These are phyloP conservation scores for Apoda limacodes DNA, from an alignment of 2,888 invertebrate genomes.

Conservation along the genomic window DNA sequence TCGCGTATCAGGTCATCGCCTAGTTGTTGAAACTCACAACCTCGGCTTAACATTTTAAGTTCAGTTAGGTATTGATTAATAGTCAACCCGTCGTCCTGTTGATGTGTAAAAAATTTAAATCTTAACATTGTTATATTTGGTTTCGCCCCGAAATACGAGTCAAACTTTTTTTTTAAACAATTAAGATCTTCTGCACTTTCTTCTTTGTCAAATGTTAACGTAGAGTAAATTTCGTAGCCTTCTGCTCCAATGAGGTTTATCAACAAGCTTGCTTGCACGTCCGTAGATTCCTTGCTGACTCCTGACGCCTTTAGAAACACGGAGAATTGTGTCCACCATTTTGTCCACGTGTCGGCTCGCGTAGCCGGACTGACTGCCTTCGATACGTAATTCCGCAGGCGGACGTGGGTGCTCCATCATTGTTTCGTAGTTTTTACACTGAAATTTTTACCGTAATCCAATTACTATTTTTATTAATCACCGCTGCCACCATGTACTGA, in stretches of 20 bases:
- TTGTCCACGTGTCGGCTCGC: slow-evolving; percentile 13
- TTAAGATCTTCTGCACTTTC: slow-evolving; percentile 12
- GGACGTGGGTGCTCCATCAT: slow-evolving; percentile 16
- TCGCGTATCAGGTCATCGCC: slow-evolving; percentile 11
- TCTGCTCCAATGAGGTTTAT: slow-evolving; percentile 19
- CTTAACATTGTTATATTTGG: slow-evolving; percentile 10
- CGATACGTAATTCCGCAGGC: slow-evolving; percentile 12
- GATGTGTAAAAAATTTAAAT: slow-evolving; percentile 14
- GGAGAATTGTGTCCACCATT: slow-evolving; percentile 15
- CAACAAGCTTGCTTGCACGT: slow-evolving; percentile 16
- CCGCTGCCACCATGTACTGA: slow-evolving; percentile 12
- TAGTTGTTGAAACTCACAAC: slow-evolving; percentile 9
- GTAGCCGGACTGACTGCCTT: slow-evolving; percentile 12
- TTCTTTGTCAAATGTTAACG: slow-evolving; percentile 10
- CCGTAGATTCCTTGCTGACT: slow-evolving; percentile 16
- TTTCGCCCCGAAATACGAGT: slow-evolving; percentile 10
- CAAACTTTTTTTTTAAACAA: slow-evolving; percentile 11
- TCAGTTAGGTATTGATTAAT: slow-evolving; percentile 14
- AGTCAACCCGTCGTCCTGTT: slow-evolving; percentile 10
- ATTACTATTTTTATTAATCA: slow-evolving; percentile 1
- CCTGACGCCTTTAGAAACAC: slow-evolving; percentile 18
- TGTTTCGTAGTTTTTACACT: not conserved
- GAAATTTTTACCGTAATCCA: too few species aligned
- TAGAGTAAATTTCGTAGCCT: slow-evolving; percentile 14
- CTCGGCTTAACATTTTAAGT: slow-evolving; percentile 9